These are phyloP conservation scores for Agonum fuliginosum DNA, from an alignment of 2,888 invertebrate species.

Conservation along the genomic window DNA sequence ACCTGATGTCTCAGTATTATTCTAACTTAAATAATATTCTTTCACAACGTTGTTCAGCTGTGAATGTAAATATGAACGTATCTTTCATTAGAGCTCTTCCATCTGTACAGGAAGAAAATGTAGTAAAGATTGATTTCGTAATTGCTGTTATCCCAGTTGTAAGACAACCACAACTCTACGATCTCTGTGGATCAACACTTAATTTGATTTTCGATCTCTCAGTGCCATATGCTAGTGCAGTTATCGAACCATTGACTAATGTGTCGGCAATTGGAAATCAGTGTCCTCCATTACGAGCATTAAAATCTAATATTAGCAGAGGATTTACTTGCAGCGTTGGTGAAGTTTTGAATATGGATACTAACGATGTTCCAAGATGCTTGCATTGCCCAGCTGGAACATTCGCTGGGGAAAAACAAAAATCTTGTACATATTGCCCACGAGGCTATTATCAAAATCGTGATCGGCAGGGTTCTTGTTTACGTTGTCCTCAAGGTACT, in stretches of 20 bases:
- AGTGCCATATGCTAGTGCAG: constrained; percentile 92
- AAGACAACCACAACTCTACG: constrained; percentile 93
- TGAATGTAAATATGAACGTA: constrained; percentile 96
- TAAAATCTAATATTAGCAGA: constrained; percentile 87
- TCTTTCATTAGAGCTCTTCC: constrained; percentile 90
- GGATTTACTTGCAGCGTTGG: constrained; percentile 96
- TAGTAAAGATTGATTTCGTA: constrained; percentile 92
- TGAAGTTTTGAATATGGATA: constrained; percentile 95
- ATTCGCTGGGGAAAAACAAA: constrained; percentile 92
- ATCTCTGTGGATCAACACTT: constrained; percentile 94
- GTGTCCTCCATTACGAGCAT: constrained; percentile 92
- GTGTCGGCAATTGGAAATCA: constrained; percentile 93
- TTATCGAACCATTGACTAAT: constrained; percentile 91
- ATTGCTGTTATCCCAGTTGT: constrained; percentile 91
- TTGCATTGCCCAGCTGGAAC: constrained; percentile 98
- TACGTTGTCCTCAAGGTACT: constrained; percentile 93
- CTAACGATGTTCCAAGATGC: constrained; percentile 93
- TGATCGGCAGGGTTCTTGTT: constrained; percentile 91
- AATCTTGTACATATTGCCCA: constrained; percentile 92
- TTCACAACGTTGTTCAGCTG: constrained; percentile 94
- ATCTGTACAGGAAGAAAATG: constrained; percentile 88
- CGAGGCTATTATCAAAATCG: constrained; percentile 95
- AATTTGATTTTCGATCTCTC: constrained; percentile 95
- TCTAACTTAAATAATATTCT: constrained; percentile 85
- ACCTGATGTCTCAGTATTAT: constrained; percentile 87